phyloP scores from a whole-genome alignment of 2,888 invertebrate species.

The Drosophila buzzatii region DNA sequence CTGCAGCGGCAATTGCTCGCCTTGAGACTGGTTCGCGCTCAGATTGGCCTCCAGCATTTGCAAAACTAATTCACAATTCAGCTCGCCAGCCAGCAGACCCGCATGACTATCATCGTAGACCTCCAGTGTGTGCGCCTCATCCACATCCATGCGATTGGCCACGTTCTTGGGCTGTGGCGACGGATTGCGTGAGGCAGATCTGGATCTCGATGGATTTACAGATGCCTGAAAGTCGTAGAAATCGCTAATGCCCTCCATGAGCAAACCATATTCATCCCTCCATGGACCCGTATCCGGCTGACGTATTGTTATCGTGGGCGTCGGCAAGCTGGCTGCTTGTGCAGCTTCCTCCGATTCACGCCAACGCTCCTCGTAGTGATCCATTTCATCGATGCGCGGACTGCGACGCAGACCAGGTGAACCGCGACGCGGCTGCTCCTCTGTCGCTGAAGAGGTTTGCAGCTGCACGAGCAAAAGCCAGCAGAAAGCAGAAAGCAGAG shows the following conservation, averaged over 20 bases:
- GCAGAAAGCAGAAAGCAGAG: background rate
- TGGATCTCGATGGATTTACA: conserved; percentile 82
- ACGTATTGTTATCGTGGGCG: conserved; percentile 57
- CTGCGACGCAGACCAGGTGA: conserved; percentile 81
- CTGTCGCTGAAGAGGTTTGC: conserved; percentile 73
- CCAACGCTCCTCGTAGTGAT: conserved; percentile 82
- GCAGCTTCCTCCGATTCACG: conserved; percentile 46
- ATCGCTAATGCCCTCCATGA: conserved; percentile 84
- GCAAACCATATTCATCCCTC: conserved; percentile 78
- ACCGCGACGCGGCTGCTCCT: conserved; percentile 59
- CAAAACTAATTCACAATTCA: conserved; percentile 65
- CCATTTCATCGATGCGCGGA: conserved; percentile 83
- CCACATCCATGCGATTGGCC: conserved; percentile 63
- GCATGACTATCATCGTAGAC: conserved; percentile 73
- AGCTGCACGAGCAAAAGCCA: conserved; percentile 60
- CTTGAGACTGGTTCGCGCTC: conserved; percentile 20
- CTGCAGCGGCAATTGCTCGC: conserved; percentile 46
- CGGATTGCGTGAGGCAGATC: conserved; percentile 72
- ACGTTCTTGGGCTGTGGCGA: conserved; percentile 79
- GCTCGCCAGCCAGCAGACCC: conserved; percentile 42
- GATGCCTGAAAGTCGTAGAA: conserved; percentile 85
- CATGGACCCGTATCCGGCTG: conserved; percentile 80
- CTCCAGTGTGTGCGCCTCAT: conserved; percentile 55
- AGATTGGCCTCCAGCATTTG: conserved; percentile 64
- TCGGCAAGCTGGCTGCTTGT: conserved; percentile 15